phyloP scores from a whole-genome alignment of 2,797 vertebrate species.

The Pseudomugil tenellus region DNA sequence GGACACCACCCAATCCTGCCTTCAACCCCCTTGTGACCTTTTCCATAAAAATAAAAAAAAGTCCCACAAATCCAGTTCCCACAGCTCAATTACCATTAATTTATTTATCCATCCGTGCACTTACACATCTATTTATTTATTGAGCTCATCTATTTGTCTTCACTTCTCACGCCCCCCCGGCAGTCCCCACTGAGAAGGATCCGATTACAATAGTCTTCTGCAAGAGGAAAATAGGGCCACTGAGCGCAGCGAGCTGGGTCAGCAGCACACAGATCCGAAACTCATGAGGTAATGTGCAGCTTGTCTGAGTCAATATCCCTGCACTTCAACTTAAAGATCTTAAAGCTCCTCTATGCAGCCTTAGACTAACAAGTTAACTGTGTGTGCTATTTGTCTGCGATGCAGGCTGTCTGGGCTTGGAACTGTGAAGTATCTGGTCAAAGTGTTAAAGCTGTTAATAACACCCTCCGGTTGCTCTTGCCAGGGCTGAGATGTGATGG shows the following conservation, averaged over 20 bases:
- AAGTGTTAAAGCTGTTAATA: slow-evolving; percentile 14
- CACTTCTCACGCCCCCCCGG: slow-evolving; percentile 69
- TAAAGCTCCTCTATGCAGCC: slow-evolving; percentile 31
- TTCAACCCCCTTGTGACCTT: slow-evolving; percentile 67
- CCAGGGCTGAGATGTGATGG: slow-evolving; percentile 16
- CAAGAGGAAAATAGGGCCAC: slow-evolving; percentile 24
- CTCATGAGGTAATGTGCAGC: slow-evolving; percentile 63
- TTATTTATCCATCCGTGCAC: slow-evolving; percentile 76
- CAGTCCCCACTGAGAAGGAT: slow-evolving; percentile 44
- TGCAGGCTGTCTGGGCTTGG: neutral
- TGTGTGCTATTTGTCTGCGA: slow-evolving; percentile 21
- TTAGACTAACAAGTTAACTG: slow-evolving; percentile 24
- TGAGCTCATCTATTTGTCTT: slow-evolving; percentile 65
- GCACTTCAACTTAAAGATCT: slow-evolving; percentile 23
- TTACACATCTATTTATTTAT: slow-evolving; percentile 79
- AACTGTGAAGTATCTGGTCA: slow-evolving; percentile 22
- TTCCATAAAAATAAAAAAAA: slow-evolving; percentile 49
- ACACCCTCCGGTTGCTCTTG: slow-evolving; percentile 31
- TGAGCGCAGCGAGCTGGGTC: slow-evolving; percentile 44
- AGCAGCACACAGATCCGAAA: slow-evolving; percentile 47
- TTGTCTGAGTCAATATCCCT: slow-evolving; percentile 33
- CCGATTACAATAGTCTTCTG: slow-evolving; percentile 46
- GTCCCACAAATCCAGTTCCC: slow-evolving; percentile 80
- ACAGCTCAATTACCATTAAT: slow-evolving; percentile 67
- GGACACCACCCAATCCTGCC: slow-evolving; percentile 67